Evolutionary conservation across 2,797 vertebrate genomes (phyloP), one percentile per base, ranked within the genome.

Genomic region (Parauchenoglanis ngamensis): DNA sequence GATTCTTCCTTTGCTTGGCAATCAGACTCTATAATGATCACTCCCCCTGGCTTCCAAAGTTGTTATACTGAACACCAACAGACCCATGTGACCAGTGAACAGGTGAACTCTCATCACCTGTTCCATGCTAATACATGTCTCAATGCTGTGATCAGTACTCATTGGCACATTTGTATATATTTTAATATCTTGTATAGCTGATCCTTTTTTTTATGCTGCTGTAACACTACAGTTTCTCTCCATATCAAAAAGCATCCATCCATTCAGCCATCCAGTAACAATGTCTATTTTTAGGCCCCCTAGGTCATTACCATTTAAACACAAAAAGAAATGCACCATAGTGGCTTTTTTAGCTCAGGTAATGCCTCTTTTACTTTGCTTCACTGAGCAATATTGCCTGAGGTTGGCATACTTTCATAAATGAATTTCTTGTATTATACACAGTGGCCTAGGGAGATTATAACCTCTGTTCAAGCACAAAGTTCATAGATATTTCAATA

Each of bases 311-410:
- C 57, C 57, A 81, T 81, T 81, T 79, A 7, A 79, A 59, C 54
- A 79, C 54, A 79, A 54, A 70, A 56, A 49, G 49, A 85, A 87
- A 76, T 84, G 52, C 75, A 73, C 46, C 17, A 17, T 15, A 54
- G 57, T 63, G 68, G 80, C 46, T 86, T 35, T 75, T 68, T 84
- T 77, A 49, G 84, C 80, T 88, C 57, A 59, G 49, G 54, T 86
- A 84, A 86, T 67, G 79, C 52, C 28, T 73, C 70, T 76, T 86
- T 87, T 44, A 59, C 57, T 82, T 70, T 87, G 52, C 65, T 85
- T 72, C 86, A 85, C 68, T 87, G 82, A 84, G 25, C 63, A 57
- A 15, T 57, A 75, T 59, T 84, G 75, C 61, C 81, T 52, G 73
- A 3, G 86, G 61, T 35, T 79, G 56, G 31, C 13, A 72, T 35